A percentile compares a stretch with the other conserved stretches of the same genome.
Evolutionary conservation across 2,113 vertebrate species (phyloP).

Genomic region (Eulemur macaco): DNA sequence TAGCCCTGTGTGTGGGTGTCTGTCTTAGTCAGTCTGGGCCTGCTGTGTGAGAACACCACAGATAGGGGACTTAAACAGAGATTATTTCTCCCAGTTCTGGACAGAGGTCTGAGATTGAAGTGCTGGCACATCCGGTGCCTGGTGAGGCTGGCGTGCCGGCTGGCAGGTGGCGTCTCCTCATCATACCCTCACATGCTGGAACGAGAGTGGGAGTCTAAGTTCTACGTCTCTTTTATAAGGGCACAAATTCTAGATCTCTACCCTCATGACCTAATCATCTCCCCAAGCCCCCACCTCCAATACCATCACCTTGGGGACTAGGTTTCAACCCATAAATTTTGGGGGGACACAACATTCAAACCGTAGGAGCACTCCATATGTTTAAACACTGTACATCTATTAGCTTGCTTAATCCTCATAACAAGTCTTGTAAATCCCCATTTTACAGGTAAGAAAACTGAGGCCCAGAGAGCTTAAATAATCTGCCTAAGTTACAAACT

Average conservation of each 20-base stretch:
- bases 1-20: background rate
- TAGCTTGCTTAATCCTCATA: background rate
- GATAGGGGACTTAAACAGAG: background rate
- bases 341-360: background rate
- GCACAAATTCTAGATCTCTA: too few species aligned
- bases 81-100: background rate
- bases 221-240: background rate
- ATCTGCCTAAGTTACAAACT: background rate
- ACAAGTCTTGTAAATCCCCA: background rate
- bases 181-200: background rate
- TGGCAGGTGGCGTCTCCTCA: too few species aligned
- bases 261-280: background rate
- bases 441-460: background rate
- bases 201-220: background rate
- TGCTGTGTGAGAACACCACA: background rate
- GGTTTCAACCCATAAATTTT: background rate
- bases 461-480: background rate
- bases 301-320: too few species aligned
- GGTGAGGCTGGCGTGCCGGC: background rate
- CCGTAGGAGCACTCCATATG: background rate
- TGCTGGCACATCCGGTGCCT: background rate
- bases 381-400: background rate
- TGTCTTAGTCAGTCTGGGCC: too few species aligned
- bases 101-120: background rate
- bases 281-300: background rate